Evolutionary conservation across 2,888 invertebrate species (phyloP), one percentile per base, ranked within the genome.

Genomic region (Chalcosyrphus nemorum): DNA sequence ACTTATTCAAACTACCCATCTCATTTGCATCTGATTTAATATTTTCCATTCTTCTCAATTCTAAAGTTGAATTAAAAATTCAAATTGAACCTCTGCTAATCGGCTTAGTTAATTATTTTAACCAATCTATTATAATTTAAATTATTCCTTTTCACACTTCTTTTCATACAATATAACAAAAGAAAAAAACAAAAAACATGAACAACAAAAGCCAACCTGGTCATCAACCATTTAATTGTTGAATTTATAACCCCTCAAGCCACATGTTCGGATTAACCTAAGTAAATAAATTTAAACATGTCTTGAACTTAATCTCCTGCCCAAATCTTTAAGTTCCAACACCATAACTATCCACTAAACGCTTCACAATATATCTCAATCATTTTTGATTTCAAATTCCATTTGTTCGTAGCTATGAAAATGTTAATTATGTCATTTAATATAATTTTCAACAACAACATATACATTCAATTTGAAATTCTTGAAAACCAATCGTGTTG

Each of bases 381-480:
- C 59, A 24, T 41, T 59, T 38, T 15, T 15, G 2, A 38, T 15
- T 63, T 19, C 24, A 47, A 47, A 38, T 7, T n/a, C 35, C 7
- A n/a, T 38, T 66, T 66, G 7, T 47, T n/a, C 21, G 27, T 19
- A 52, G 4, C 21, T n/a, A n/a, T n/a, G n/a, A n/a, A 54, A 41
- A 24, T 24, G 24, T 41, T 68, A 68, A 68, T 56, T 54, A 56
- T 54, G 70, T 56, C 56, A 57, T 56, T 56, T 19, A 54, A 54
- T 41, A 17, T 5, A 43, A 41, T 19, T 17, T 52, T 6, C 15
- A 15, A 15, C 35, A 66, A 47, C 32, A 24, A 24, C 38, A 35
- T 3, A 63, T 27, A 47, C 45, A 32, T 54, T 47, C n/a, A 50
- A 47, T 13, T 27, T 29, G 3, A 29, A 56, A 56, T 32, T 43